Percentiles rank a stretch among this genome's conserved stretches.
Evolutionary conservation across 1,140 invertebrate species (phyloP).

Genomic region (Cherax quadricarinatus): DNA sequence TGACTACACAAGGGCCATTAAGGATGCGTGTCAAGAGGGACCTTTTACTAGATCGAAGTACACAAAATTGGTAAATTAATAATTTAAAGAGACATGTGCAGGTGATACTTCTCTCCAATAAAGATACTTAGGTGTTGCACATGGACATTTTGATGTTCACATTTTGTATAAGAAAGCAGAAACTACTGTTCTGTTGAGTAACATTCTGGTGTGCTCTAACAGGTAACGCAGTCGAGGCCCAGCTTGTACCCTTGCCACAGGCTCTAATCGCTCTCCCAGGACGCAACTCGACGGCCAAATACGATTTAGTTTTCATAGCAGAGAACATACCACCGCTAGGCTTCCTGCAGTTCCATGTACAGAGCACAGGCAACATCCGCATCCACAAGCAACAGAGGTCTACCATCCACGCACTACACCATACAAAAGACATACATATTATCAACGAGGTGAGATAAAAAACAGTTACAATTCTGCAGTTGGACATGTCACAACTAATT

Average conservation of each 20-base stretch:
- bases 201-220: conserved; percentile 46
- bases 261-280: conserved; percentile 82
- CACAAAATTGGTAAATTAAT: no score
- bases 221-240: conserved; percentile 80
- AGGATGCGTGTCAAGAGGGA: no score
- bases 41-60: no score
- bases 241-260: conserved; percentile 82
- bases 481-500: no score
- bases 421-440: neutral
- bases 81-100: no score
- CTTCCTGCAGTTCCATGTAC: conserved; percentile 69
- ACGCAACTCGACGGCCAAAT: conserved; percentile 79
- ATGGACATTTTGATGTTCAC: no score
- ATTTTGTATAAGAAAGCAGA: no score
- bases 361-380: conserved; percentile 33
- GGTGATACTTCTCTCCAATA: no score
- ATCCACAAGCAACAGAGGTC: conserved; percentile 56
- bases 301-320: conserved; percentile 84
- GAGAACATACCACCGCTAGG: conserved; percentile 74
- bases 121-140: no score
- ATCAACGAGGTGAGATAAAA: neutral
- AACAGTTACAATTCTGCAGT: no score
- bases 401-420: neutral
- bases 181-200: no score
- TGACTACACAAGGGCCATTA: no score